Conservation (phyloP, 2,888 invertebrate species). For the Metellina segmentata region DNA sequence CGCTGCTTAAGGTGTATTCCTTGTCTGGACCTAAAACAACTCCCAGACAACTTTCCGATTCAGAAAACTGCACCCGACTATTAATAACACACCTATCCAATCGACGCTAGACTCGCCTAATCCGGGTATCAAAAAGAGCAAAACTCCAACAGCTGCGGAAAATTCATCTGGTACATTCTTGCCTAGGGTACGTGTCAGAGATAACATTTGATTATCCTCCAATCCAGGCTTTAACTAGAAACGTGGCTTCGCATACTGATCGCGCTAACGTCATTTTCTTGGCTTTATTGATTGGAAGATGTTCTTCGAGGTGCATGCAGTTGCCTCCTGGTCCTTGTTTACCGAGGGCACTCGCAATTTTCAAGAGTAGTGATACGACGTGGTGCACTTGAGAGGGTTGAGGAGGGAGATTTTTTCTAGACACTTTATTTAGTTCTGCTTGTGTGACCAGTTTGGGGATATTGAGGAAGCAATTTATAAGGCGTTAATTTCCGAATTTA, state of each 20-base stretch:
- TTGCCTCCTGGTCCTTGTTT: slow-evolving; percentile 24
- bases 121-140: slow-evolving; percentile 55
- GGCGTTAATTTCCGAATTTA: too few species aligned
- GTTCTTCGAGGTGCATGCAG: slow-evolving; percentile 25
- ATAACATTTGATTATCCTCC: slow-evolving; percentile 62
- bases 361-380: not conserved
- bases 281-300: slow-evolving; percentile 48
- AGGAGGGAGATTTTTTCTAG: too few species aligned
- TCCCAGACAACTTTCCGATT: slow-evolving; percentile 1
- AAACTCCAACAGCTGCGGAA: slow-evolving; percentile 60
- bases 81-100: slow-evolving; percentile 37
- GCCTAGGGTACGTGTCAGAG: slow-evolving; percentile 56
- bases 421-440: too few species aligned
- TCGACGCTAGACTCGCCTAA: slow-evolving; percentile 30
- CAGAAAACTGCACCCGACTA: not conserved
- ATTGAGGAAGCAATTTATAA: not conserved
- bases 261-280: slow-evolving; percentile 43
- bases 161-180: slow-evolving; percentile 55
- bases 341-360: slow-evolving; percentile 8
- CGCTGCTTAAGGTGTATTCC: not conserved
- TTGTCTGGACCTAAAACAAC: not conserved
- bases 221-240: slow-evolving; percentile 46
- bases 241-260: slow-evolving; percentile 65
- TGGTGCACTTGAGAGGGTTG: too few species aligned
- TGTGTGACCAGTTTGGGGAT: not conserved